Evolutionary conservation across 2,888 invertebrate species (phyloP), one percentile per base, ranked within the genome.

Genomic region (Ophion ventricosus): DNA sequence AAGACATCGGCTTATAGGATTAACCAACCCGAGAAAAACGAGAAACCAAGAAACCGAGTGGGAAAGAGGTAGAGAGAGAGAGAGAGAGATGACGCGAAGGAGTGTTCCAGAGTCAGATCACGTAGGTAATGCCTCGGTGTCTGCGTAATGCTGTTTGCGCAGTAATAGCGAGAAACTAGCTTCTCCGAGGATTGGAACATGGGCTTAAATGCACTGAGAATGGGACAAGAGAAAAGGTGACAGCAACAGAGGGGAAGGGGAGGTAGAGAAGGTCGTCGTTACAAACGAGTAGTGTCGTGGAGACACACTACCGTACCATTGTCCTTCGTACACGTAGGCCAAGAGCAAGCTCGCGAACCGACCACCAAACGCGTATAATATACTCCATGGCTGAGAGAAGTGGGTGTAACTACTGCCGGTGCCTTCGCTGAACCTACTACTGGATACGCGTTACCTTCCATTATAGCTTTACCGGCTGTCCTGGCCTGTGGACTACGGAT

Each of bases 271-370:
- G 63, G 63, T 35, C n/a, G 80, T 87, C 77, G 88, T 86, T 88
- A 88, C 89, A 89, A 89, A 89, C 88, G 89, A 89, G 88, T 84
- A 87, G 87, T 88, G 87, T 88, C 88, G 82, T 87, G 81, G 88
- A 88, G 87, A 88, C 87, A 49, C 49, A 88, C 87, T 87, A 87
- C 83, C 85, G 87, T 88, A 17, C 49, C 84, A 89, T 89, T 90
- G 88, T 89, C 85, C 86, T 77, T 67, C 72, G 85, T 59, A 72
- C 70, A 54, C 25, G 63, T 75, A 64, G 86, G 86, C 82, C 76
- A 49, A 49, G 80, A 82, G 84, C 69, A 75, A 87, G 83, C 66
- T 70, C 80, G 74, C 80, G 69, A 56, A 59, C 40, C 79, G 56
- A 79, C 79, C 72, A 76, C 75, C 81, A 80, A 49, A 23, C 72